A percentile compares a stretch with the other conserved stretches of the same genome.
These are phyloP conservation scores for Myotis myotis DNA, from an alignment of 2,797 vertebrate genomes.

Conservation along the genomic window DNA sequence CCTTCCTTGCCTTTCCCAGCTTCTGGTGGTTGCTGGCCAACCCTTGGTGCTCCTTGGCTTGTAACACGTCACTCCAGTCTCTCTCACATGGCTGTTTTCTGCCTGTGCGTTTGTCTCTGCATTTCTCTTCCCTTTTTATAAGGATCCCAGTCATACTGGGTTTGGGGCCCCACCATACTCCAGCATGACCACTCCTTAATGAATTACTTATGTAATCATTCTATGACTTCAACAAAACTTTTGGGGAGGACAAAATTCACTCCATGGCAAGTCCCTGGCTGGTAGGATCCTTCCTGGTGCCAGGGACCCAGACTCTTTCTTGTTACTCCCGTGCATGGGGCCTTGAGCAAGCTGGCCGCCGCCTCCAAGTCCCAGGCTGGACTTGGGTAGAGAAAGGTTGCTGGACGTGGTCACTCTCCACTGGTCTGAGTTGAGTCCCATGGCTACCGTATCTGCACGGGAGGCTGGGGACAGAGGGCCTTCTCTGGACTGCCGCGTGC, in stretches of 20 bases:
- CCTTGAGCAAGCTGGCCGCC: background rate
- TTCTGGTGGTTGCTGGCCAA: background rate
- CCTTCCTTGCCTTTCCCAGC: background rate
- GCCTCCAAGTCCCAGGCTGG: background rate
- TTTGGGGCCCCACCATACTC: accelerated
- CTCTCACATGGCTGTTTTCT: background rate
- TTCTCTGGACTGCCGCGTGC: accelerated
- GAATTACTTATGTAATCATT: background rate
- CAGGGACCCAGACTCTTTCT: background rate
- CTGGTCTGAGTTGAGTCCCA: background rate
- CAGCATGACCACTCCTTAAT: background rate
- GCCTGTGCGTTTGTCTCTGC: background rate
- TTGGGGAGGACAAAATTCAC: background rate
- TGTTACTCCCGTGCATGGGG: background rate
- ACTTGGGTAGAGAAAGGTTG: background rate
- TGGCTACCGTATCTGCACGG: accelerated
- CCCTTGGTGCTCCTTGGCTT: no score
- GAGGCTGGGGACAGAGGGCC: background rate
- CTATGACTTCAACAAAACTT: background rate
- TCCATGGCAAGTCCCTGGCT: background rate
- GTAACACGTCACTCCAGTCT: background rate
- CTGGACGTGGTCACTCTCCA: accelerated
- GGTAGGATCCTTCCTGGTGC: accelerated
- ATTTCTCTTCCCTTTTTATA: background rate
- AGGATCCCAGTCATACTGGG: background rate